Base-by-base conservation (phyloP, 2,888 invertebrate genomes). In the Venusia cambrica region DNA sequence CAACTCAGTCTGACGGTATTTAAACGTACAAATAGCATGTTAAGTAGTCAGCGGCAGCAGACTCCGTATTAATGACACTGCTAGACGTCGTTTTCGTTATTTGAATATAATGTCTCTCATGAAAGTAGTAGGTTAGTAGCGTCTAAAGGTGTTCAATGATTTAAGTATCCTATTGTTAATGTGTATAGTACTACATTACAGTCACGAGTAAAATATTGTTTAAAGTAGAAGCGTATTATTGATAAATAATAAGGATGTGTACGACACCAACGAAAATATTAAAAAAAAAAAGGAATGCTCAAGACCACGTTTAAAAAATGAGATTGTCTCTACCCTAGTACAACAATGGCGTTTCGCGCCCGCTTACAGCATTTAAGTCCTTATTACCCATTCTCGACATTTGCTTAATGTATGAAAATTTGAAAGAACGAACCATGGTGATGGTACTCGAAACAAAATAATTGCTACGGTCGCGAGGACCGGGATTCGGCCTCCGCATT, bases 391-490 rank as follows among this genome's bases (percentile, higher is more conserved):
- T 83, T 83, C 80, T 83, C 77, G 76, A 77, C 80, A 84, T 83
- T 85, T 80, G 80, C 75, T 69, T 85, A 85, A 85, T 84, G 79
- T 83, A 84, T 84, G 81, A 85, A 84, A 80, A 85, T 85, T 83
- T 78, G 63, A 80, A 87, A 85, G 83, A 85, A 81, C 79, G 77
- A 74, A 79, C 80, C 78, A 75, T 77, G 85, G 80, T 84, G 87
- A 85, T 85, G 85, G 80, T 71, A 75, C 87, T 87, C 83, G 71
- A 85, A 83, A 85, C 84, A 80, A 84, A 84, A 85, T 87, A 85
- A 87, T 85, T 85, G 83, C 80, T 79, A 74, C 81, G 80, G 81
- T 79, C 78, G 76, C 80, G 73, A 73, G 78, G 78, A 74, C 78
- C 74, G 68, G 69, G 78, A 73, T 77, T 83, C 70, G 80, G 78